Evolutionary conservation across 2,113 vertebrate genomes (phyloP), one percentile per base, ranked within the genome.

Genomic region (Eulacestoma nigropectus): DNA sequence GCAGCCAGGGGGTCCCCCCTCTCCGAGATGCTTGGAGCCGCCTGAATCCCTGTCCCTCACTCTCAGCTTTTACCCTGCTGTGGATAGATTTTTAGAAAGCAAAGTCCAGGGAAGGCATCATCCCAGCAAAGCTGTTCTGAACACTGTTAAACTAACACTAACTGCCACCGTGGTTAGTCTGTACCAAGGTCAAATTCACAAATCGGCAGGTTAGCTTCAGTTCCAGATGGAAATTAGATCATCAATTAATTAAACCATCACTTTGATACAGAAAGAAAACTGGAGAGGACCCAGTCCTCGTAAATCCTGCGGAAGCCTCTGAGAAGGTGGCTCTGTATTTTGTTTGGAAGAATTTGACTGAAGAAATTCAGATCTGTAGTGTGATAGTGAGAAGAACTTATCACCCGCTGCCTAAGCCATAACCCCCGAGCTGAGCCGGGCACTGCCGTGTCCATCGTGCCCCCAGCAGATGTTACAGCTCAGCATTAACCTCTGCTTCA

Each of bases 221-320:
- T 90, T 90, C 72, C 85, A 89, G 90, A 42, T 41, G 57, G 80
- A 90, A 90, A 95, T 95, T 78, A 92, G 72, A 95, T 90, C 79
- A 93, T 92, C 93, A 89, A 78, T 94, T 95, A 96, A 90, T 90
- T 88, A 95, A 96, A 96, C 90, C 85, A 93, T 94, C 83, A 20
- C 79, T 92, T 88, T 46, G 88, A 77, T 90, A 77, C 25, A 32
- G 64, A 67, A 93, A 63, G 68, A 81, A 91, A 95, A 84, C 76
- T 65, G 85, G 79, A 96, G 64, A 9, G 16, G 52, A 68, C 83
- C 47, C 55, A 59, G 73, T 33, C 52, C 68, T 81, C 29, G 0
- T 90, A 92, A 93, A 96, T 92, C 79, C 79, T 39, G 20, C 1
- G 1, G 35, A 70, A 84, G 56, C 59, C 47, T 75, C 73, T 47